These are phyloP conservation scores for Pampus argenteus DNA, from an alignment of 2,797 vertebrate species.

Conservation along the genomic window DNA sequence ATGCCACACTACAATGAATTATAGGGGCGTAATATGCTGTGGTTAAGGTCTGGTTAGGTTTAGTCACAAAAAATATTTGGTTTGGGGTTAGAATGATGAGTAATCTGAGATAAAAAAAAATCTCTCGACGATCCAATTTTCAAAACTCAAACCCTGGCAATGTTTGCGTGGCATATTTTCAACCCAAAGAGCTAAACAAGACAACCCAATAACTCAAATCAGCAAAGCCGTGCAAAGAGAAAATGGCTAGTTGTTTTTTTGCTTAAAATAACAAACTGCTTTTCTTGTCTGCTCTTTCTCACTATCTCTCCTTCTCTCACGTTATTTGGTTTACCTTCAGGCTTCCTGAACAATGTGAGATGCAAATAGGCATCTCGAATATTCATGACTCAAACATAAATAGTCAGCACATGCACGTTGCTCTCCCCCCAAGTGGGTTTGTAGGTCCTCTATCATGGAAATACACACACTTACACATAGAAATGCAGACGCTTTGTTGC, in stretches of 20 bases:
- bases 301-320: not conserved
- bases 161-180: not conserved
- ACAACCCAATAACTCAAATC: conserved; percentile 1
- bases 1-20: too few relatives aligned
- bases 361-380: conserved; percentile 47
- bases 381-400: conserved; percentile 57
- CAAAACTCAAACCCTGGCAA: not conserved
- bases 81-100: too few relatives aligned
- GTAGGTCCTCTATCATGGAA: conserved; percentile 13
- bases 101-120: too few relatives aligned
- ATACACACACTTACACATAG: conserved; percentile 3
- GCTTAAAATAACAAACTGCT: conserved; percentile 10
- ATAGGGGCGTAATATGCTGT: too few relatives aligned
- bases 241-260: not conserved
- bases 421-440: conserved; percentile 40
- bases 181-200: conserved; percentile 5
- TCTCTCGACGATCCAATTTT: too few relatives aligned
- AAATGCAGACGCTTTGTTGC: conserved; percentile 6
- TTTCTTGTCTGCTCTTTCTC: not conserved
- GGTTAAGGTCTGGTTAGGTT: too few relatives aligned
- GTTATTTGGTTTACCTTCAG: conserved; percentile 38
- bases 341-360: conserved; percentile 40
- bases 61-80: too few relatives aligned
- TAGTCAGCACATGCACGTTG: conserved; percentile 11
- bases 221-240: not conserved